Evolutionary conservation across 2,797 vertebrate genomes (phyloP).

Genomic region (Scarus forsteni): DNA sequence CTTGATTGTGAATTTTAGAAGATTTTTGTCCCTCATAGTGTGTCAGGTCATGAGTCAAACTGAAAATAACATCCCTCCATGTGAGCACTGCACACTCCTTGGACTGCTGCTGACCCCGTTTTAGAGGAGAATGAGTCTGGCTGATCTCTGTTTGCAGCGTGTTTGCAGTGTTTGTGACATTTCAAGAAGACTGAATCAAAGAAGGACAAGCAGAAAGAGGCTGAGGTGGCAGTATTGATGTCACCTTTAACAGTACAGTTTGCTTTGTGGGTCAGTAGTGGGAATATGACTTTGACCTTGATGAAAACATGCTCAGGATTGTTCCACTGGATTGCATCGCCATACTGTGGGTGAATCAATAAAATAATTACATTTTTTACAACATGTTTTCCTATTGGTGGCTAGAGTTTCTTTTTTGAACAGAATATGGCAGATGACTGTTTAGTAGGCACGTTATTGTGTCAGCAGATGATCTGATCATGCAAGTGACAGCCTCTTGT

Average conservation of each 20-base stretch:
- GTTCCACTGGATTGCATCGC: slow-evolving; percentile 37
- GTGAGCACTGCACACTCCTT: slow-evolving; percentile 12
- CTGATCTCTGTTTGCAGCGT: slow-evolving; percentile 37
- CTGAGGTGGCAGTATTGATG: slow-evolving; percentile 45
- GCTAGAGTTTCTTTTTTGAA: background rate
- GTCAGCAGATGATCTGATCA: too few relatives aligned
- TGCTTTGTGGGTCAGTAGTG: slow-evolving; percentile 54
- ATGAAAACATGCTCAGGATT: slow-evolving; percentile 24
- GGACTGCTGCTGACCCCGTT: slow-evolving; percentile 17
- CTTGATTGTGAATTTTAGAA: slow-evolving; percentile 35
- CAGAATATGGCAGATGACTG: too few relatives aligned
- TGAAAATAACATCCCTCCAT: slow-evolving; percentile 36
- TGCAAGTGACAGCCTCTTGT: too few relatives aligned
- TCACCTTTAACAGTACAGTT: slow-evolving; percentile 46
- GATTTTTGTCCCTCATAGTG: slow-evolving; percentile 3
- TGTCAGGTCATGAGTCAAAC: slow-evolving; percentile 31
- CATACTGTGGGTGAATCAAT: slow-evolving; percentile 11
- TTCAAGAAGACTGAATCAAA: slow-evolving; percentile 38
- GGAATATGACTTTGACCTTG: slow-evolving; percentile 48
- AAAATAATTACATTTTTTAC: too few relatives aligned
- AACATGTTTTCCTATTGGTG: slow-evolving; percentile 20
- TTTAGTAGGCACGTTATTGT: too few relatives aligned
- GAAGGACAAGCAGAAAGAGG: slow-evolving; percentile 14
- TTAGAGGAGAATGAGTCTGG: slow-evolving; percentile 27
- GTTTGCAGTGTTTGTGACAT: slow-evolving; percentile 56